A percentile compares a stretch with the other conserved stretches of the same genome.
phyloP scores from a whole-genome alignment of 2,888 invertebrate species.

The Capitulum mitella region DNA sequence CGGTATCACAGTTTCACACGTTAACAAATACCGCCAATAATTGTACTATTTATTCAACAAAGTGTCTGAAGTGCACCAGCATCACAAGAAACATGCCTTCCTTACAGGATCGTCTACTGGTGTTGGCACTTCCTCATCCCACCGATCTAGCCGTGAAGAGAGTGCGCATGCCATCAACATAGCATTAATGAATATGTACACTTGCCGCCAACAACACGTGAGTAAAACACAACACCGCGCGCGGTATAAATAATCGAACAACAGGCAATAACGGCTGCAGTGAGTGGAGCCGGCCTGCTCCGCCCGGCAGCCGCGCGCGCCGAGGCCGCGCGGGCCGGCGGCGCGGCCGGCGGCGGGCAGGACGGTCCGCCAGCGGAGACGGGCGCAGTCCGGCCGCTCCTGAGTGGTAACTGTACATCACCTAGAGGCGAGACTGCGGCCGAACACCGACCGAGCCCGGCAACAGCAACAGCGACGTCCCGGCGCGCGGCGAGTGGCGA shows the following conservation, averaged over 20 bases:
- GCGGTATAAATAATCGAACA: neutral
- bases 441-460: too few relatives aligned
- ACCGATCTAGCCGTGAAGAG: neutral
- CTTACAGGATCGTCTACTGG: too few relatives aligned
- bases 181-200: conserved; percentile 1
- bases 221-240: neutral
- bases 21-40: neutral
- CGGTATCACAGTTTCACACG: too few relatives aligned
- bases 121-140: neutral
- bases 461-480: neutral
- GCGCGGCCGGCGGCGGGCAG: neutral
- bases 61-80: neutral
- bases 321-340: neutral
- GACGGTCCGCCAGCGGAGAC: neutral
- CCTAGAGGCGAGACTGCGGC: conserved; percentile 15
- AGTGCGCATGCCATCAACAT: neutral
- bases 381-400: neutral
- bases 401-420: conserved; percentile 24
- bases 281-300: neutral
- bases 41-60: conserved; percentile 7
- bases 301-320: neutral
- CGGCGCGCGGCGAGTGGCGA: too few relatives aligned
- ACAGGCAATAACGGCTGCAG: neutral
- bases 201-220: neutral
- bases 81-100: neutral